These are phyloP conservation scores for Leuciscus idus DNA, from an alignment of 2,113 vertebrate genomes.

Conservation along the genomic window DNA sequence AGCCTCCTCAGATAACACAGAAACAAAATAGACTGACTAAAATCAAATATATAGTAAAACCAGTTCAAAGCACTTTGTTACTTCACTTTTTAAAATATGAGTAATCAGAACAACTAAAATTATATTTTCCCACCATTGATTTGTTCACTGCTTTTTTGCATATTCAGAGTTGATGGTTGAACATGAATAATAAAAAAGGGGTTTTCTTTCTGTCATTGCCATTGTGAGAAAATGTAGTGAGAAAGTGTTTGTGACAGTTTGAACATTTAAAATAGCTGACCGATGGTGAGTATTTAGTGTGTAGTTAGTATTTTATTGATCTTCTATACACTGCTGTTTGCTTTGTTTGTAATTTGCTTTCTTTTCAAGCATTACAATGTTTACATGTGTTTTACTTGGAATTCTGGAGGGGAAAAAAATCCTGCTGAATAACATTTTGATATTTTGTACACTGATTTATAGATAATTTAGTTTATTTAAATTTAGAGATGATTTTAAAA, in stretches of 20 bases:
- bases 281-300: neutral
- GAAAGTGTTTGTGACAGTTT: slow-evolving; percentile 1
- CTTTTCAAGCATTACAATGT: too few relatives aligned
- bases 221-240: neutral
- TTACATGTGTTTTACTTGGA: too few relatives aligned
- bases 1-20: neutral
- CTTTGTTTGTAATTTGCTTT: neutral
- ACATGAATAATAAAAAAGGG: neutral
- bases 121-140: slow-evolving; percentile 4
- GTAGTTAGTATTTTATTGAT: neutral
- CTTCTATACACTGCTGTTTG: neutral
- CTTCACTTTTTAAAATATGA: slow-evolving; percentile 40
- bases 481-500: too few relatives aligned
- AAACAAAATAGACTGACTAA: slow-evolving; percentile 41
- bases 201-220: neutral
- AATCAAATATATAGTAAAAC: slow-evolving; percentile 38
- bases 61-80: slow-evolving; percentile 46
- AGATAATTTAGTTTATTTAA: too few relatives aligned
- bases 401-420: too few relatives aligned
- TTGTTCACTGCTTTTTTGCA: neutral
- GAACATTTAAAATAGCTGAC: neutral
- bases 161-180: neutral
- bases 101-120: neutral
- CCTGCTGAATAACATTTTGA: too few relatives aligned
- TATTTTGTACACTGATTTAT: too few relatives aligned